These are phyloP conservation scores for Ephydatia muelleri DNA, from an alignment of 37 sponge, comb jelly and placozoan genomes.

Conservation along the genomic window DNA sequence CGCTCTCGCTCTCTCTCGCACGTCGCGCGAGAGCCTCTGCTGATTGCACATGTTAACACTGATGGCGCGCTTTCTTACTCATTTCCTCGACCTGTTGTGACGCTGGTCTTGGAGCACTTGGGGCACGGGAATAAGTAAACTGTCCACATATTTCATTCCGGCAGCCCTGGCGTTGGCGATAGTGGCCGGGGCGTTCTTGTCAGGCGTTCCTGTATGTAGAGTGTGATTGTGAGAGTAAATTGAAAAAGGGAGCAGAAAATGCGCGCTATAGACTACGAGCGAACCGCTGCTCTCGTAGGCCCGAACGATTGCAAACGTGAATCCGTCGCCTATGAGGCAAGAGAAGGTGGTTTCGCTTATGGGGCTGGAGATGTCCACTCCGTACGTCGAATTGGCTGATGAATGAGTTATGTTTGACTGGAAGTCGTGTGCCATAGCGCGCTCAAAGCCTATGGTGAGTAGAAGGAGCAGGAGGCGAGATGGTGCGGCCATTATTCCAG, in stretches of 20 bases:
- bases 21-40: neutral
- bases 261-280: neutral
- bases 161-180: conserved; percentile 76
- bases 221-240: no score
- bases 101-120: conserved; percentile 61
- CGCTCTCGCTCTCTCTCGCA: no score
- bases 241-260: neutral
- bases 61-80: conserved; percentile 29
- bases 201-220: conserved; percentile 63
- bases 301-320: conserved; percentile 70
- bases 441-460: no score
- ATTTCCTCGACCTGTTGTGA: conserved; percentile 73
- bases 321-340: conserved; percentile 72
- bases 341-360: conserved; percentile 24
- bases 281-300: conserved; percentile 62
- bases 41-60: neutral
- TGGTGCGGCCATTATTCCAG: no score
- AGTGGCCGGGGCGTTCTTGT: conserved; percentile 56
- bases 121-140: conserved; percentile 91
- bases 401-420: no score
- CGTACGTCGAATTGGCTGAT: conserved; percentile 28
- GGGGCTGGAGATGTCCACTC: conserved; percentile 70
- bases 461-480: no score
- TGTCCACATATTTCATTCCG: conserved; percentile 72
- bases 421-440: no score